These are phyloP conservation scores for Diarsia dahlii DNA, from an alignment of 2,888 invertebrate genomes.

Conservation along the genomic window DNA sequence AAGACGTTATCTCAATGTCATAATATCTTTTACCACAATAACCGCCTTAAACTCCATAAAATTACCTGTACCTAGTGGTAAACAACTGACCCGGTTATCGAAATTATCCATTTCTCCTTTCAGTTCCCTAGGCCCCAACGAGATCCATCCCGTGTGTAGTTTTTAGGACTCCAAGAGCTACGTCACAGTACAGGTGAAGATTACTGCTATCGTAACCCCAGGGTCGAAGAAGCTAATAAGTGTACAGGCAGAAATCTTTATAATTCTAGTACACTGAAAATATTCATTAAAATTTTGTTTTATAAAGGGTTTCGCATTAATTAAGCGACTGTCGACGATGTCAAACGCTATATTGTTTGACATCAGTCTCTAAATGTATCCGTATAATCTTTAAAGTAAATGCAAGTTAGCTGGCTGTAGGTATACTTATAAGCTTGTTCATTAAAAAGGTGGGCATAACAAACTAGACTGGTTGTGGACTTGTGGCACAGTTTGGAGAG, in stretches of 20 bases:
- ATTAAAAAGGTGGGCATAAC: neutral
- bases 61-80: neutral
- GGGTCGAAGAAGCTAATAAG: too few species aligned
- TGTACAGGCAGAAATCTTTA: too few species aligned
- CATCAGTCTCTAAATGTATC: too few species aligned
- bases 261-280: too few species aligned
- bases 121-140: too few species aligned
- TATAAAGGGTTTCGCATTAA: too few species aligned
- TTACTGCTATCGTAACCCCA: neutral
- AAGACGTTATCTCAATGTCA: neutral
- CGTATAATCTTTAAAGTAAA: too few species aligned
- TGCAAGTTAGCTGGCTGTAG: too few species aligned
- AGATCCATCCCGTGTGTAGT: neutral
- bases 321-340: too few species aligned
- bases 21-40: neutral
- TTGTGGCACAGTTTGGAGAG: neutral
- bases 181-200: neutral
- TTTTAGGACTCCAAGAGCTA: neutral
- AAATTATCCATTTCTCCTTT: neutral
- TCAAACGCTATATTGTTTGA: too few species aligned
- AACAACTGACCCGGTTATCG: neutral
- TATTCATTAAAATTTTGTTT: too few species aligned
- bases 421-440: neutral
- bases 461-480: neutral
- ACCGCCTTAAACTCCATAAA: neutral